Base-by-base conservation (phyloP, 1,140 invertebrate species). In the Maniola jurtina region DNA sequence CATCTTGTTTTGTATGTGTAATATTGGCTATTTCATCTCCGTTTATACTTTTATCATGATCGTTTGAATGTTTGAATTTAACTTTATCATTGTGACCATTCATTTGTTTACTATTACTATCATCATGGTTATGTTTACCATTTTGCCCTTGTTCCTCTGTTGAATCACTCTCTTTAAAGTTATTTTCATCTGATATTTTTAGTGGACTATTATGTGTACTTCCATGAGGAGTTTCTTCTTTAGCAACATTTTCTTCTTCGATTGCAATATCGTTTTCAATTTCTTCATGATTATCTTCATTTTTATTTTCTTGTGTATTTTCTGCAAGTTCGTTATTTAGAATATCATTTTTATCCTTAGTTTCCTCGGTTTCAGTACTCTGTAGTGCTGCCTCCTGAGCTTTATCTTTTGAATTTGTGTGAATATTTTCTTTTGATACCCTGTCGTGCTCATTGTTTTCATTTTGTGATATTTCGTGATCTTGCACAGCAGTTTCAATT, bases 201-300 rank as follows among this genome's bases (percentile, higher is more conserved):
- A 9, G 5, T 15, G 54, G 15, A 33, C 11, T 25, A 25, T 16
- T 16, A 42, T 63, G 25, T 34, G 33, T 33, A 50, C 42, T 48
- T 35, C 0, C 15, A 25, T 61, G 42, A 14, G 13, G 10, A 35
- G 55, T 45, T 61, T 61, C 58, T 64, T 73, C 68, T 54, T 75
- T 69, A 62, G 83, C 76, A 45, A 73, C 15, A 25, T 57, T 61
- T 33, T 71, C 40, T 50, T 52, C 61, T 55, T 72, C 45, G 63
- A 63, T 56, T 45, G 52, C 68, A 56, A 70, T 79, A 66, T 76
- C 62, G 13, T 77, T 57, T 62, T 54, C 58, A 63, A 69, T 56
- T 58, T 74, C n/a, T n/a, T 61, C 33, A 36, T 33, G 47, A 25
- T 47, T 60, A 16, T 11, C 11, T 9, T 61, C 13, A 13, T 13